Conservation (phyloP, 2,797 vertebrate genomes). For the Danio tinwini region DNA sequence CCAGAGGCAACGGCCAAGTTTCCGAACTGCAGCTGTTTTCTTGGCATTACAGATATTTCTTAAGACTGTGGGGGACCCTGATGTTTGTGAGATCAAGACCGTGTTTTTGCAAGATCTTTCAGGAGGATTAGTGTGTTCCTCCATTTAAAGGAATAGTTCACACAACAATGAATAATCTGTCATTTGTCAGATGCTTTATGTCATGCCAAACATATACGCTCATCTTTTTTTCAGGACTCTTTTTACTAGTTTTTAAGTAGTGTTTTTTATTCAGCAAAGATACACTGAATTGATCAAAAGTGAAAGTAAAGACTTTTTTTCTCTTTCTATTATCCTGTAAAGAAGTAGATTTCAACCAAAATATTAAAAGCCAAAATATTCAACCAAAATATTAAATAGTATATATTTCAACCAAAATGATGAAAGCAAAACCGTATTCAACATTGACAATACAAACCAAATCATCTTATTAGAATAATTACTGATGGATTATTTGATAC, state of each 20-base stretch:
- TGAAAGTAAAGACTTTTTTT: background rate
- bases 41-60: constrained; percentile 13
- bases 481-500: background rate
- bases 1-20: constrained; percentile 37
- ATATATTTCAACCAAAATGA: too few relatives aligned
- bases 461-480: background rate
- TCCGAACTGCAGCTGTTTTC: constrained; percentile 45
- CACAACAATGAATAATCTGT: background rate
- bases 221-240: background rate
- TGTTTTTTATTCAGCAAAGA: background rate
- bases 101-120: background rate
- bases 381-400: too few relatives aligned
- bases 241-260: background rate
- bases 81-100: background rate
- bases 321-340: background rate
- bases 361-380: background rate
- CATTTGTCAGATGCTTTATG: background rate
- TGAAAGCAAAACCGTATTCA: background rate
- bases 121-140: background rate
- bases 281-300: background rate
- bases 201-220: background rate
- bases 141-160: background rate
- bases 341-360: background rate
- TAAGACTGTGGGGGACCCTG: constrained; percentile 23
- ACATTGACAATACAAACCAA: background rate